Evolutionary conservation across 2,888 invertebrate species (phyloP), one percentile per base, ranked within the genome.

Genomic region (Cephus runcator): DNA sequence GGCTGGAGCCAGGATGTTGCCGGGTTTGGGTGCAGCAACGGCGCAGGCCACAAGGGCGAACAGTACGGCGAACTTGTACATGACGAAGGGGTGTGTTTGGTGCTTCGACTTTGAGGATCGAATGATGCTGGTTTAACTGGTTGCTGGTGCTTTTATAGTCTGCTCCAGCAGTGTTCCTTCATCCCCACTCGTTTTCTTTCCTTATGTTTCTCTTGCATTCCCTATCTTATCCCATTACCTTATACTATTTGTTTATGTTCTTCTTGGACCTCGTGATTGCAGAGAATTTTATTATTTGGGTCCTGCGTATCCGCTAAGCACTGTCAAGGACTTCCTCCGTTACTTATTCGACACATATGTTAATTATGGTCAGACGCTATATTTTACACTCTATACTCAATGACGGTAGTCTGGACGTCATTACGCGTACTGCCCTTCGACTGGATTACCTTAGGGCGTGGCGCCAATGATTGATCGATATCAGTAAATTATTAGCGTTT

Each of bases 11-110:
- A 89, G 90, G 73, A 87, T 73, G 76, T 77, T 78, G 68, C 89
- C 87, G 1, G 88, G 89, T 74, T 86, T 83, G 23, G 92, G 92
- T 76, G 89, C 92, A 84, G 93, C 93, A n/a, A 93, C 88, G 73
- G 87, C 89, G 82, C 92, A 89, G 81, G 93, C 89, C 76, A 89
- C 80, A 73, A 88, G 76, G 71, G 86, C 89, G 79, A 88, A 80
- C 34, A 90, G 82, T 23, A 83, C 87, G 77, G 83, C 81, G 79
- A 88, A 79, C 84, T 90, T 89, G 87, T 82, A 88, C 90, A 90
- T 90, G 76, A 31, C 80, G 79, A 79, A 36, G 12, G 69, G 30
- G 3, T 75, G 30, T 31, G 68, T 73, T 12, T 76, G n/a, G 75
- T 35, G 81, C 73, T 76, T 73, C 34, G 73, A 80, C 77, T 34